Conservation (phyloP, 2,888 invertebrate species). For the Cremastinae sp. region DNA sequence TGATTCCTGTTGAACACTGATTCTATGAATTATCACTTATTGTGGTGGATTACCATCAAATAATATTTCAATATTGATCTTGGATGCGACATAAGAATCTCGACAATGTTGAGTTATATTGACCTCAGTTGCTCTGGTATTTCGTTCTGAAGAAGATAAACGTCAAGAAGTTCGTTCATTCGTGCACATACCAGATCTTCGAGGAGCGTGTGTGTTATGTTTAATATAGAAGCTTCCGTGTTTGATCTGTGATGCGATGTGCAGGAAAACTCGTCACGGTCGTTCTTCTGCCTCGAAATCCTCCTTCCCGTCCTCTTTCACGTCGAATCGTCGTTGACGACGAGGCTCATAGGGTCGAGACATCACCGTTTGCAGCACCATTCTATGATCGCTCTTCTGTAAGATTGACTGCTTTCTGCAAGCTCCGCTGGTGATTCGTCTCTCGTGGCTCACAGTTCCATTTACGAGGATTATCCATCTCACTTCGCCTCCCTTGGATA, state of each 20-base stretch:
- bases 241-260: constrained; percentile 80
- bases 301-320: constrained; percentile 42
- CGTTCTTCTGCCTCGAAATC: constrained; percentile 38
- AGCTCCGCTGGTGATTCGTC: constrained; percentile 39
- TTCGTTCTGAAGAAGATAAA: constrained; percentile 70
- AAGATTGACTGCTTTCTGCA: constrained; percentile 72
- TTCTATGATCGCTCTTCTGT: constrained; percentile 80
- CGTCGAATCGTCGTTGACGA: constrained; percentile 48
- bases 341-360: constrained; percentile 59
- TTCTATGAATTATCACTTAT: too few species aligned
- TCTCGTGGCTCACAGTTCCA: constrained; percentile 43
- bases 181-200: constrained; percentile 41
- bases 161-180: constrained; percentile 60
- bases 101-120: constrained; percentile 13
- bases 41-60: too few species aligned
- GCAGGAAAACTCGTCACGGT: constrained; percentile 68
- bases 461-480: constrained; percentile 61
- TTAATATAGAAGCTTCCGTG: constrained; percentile 78
- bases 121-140: constrained; percentile 42
- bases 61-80: too few species aligned
- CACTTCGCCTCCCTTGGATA: constrained; percentile 66
- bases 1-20: too few species aligned
- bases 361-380: constrained; percentile 71
- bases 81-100: too few species aligned
- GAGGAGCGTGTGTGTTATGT: constrained; percentile 66